Percentiles rank a stretch among this genome's conserved stretches.
Evolutionary conservation across 2,113 vertebrate genomes (phyloP).

Genomic region (Ophthalmolycus amberensis): DNA sequence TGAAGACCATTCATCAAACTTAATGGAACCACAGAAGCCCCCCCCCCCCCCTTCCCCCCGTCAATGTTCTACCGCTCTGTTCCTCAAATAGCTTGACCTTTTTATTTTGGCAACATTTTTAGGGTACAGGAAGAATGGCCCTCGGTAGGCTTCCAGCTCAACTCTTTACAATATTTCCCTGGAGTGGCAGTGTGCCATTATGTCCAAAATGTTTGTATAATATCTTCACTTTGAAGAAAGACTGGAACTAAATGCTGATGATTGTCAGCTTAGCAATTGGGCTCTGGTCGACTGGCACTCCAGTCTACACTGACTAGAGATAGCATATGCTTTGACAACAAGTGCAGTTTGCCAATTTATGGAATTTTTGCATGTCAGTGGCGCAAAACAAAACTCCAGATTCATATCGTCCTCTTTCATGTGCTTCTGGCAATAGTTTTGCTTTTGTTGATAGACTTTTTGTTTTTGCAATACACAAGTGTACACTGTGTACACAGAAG

Average conservation of each 20-base stretch:
- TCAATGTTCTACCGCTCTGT: constrained; percentile 18
- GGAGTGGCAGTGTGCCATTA: constrained; percentile 33
- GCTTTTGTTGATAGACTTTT: background rate
- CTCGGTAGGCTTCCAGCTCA: constrained; percentile 3
- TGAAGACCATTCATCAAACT: constrained; percentile 60
- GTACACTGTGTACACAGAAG: background rate
- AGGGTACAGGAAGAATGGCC: constrained; percentile 51
- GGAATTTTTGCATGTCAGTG: background rate
- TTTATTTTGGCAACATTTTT: constrained; percentile 70
- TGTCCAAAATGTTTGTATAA: constrained; percentile 42
- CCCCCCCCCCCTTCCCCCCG: constrained; percentile 1
- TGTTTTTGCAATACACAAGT: background rate
- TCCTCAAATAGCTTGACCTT: constrained; percentile 64
- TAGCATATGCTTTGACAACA: background rate
- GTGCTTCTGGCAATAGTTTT: background rate
- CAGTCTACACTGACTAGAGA: background rate
- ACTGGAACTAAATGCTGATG: constrained; percentile 8
- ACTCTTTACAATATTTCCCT: constrained; percentile 17
- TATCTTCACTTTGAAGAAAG: constrained; percentile 3
- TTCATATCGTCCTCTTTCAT: background rate
- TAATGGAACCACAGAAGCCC: constrained; percentile 43
- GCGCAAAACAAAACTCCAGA: background rate
- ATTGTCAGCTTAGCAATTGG: constrained; percentile 2
- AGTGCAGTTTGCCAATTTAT: background rate
- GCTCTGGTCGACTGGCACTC: background rate